Evolutionary conservation across 2,797 vertebrate species (phyloP).

Genomic region (Danio choprae): DNA sequence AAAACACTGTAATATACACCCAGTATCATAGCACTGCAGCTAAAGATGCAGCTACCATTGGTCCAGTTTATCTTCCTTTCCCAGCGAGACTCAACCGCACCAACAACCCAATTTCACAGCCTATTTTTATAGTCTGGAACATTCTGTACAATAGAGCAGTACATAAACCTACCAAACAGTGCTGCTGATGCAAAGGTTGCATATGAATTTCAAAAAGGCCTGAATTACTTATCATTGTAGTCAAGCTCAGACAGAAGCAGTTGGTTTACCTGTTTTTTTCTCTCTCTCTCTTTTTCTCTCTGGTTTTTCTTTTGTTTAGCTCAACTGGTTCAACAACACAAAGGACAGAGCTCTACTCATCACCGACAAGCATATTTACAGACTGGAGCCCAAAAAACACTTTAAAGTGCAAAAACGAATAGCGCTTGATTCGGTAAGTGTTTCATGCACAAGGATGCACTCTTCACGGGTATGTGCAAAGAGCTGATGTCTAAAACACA

Average conservation of each 20-base stretch:
- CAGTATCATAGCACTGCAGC: neutral
- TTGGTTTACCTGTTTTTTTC: neutral
- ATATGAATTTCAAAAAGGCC: neutral
- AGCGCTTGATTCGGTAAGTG: slow-evolving; percentile 84
- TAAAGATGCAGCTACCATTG: neutral
- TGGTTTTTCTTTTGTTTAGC: slow-evolving; percentile 65
- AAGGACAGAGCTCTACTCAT: slow-evolving; percentile 87
- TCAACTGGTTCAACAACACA: slow-evolving; percentile 88
- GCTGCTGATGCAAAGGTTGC: slow-evolving; percentile 5
- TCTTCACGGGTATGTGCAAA: too few relatives aligned
- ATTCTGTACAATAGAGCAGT: neutral
- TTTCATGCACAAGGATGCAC: neutral
- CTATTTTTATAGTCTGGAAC: slow-evolving; percentile 21
- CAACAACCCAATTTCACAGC: slow-evolving; percentile 9
- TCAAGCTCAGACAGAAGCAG: neutral
- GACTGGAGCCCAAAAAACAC: slow-evolving; percentile 85
- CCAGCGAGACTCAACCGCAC: slow-evolving; percentile 3
- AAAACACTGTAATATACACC: slow-evolving; percentile 17
- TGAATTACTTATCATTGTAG: neutral
- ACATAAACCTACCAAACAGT: slow-evolving; percentile 16
- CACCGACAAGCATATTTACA: slow-evolving; percentile 89
- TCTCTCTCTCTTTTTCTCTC: neutral
- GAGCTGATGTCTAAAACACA: too few relatives aligned
- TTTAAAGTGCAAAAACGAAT: slow-evolving; percentile 85
- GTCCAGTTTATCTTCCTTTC: slow-evolving; percentile 30